phyloP scores from a whole-genome alignment of 2,113 vertebrate species.

The Leucoraja erinaceus region DNA sequence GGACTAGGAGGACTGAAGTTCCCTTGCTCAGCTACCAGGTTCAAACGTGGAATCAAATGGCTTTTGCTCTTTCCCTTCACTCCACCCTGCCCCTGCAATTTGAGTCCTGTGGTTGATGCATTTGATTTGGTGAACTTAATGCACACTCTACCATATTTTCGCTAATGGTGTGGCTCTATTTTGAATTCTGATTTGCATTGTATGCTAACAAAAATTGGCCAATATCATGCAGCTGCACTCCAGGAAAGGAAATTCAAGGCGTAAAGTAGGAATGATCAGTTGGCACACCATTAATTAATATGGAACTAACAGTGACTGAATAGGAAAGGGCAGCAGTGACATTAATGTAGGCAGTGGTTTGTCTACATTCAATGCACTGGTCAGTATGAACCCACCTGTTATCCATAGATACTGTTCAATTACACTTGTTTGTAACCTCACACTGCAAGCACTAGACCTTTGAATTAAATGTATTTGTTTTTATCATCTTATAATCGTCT shows the following conservation, averaged over 20 bases:
- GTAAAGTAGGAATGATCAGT: background rate
- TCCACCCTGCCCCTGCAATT: background rate
- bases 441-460: background rate
- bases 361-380: conserved; percentile 2
- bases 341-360: background rate
- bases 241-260: background rate
- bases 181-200: background rate
- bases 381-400: background rate
- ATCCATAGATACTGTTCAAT: background rate
- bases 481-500: background rate
- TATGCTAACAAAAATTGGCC: background rate
- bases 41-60: background rate
- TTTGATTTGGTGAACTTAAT: background rate
- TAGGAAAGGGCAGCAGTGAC: background rate
- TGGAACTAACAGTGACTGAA: background rate
- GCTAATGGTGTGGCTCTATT: background rate
- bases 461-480: conserved; percentile 21
- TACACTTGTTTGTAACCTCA: background rate
- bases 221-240: background rate
- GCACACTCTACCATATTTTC: background rate
- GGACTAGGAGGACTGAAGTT: background rate
- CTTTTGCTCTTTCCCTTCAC: background rate
- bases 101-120: background rate
- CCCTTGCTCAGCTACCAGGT: background rate
- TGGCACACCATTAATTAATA: background rate